Evolutionary conservation across 2,888 invertebrate species (phyloP), one percentile per base, ranked within the genome.

Genomic region (Hartigia nigra): DNA sequence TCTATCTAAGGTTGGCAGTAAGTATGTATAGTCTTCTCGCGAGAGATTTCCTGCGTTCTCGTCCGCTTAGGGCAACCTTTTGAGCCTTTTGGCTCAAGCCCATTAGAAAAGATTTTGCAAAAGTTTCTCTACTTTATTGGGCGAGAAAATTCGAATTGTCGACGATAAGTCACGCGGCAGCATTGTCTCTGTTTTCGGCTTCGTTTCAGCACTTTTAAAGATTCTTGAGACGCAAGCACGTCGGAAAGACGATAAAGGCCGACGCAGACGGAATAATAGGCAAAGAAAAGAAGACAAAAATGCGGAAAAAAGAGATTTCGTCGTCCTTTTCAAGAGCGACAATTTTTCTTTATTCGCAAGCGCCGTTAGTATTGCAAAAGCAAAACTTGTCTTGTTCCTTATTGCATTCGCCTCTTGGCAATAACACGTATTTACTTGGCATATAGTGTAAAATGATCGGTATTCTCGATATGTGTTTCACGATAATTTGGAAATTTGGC

Each of bases 1-100:
- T 9, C 31, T 32, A 32, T 32, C 32, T 32, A 32, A 72, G 72
- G 72, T 72, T 72, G 72, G 72, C 72, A 72, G 72, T 72, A 72
- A 72, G 32, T 55, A 14, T 31, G 23, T 4, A 12, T 70, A 72
- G 72, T 72, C 23, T 32, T 72, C 72, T 72, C 12, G 31, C 31
- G 12, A 34, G 72, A 14, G 14, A 31, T 32, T 72, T 31, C n/a
- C 72, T 72, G 31, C 12, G 32, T 4, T 72, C 32, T 72, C 31
- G 12, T 32, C 14, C 31, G 31, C 72, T 4, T 2, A n/a, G 12
- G 31, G 31, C 31, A 72, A 14, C 12, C 0, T 14, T 4, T 72
- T n/a, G n/a, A n/a, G 72, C 31, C 31, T 31, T 72, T 12, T 23
- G 14, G 23, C 39, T 55, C 39, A 5, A 0, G 39, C 23, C 39